A percentile compares a stretch with the other conserved stretches of the same genome.
Evolutionary conservation across 2,888 invertebrate genomes (phyloP).

Genomic region (Rhopalosiphum nymphaeae): DNA sequence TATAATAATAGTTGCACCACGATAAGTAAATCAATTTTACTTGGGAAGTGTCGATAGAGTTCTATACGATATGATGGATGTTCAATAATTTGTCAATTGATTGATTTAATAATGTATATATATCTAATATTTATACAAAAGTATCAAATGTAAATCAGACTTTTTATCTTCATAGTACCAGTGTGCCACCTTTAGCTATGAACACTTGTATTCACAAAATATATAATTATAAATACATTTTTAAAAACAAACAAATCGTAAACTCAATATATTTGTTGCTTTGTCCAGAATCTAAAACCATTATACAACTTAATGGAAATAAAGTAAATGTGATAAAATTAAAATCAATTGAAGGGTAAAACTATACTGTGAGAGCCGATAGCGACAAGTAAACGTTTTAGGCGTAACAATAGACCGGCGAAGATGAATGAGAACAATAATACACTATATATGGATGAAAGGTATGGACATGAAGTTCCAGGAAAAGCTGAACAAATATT

Average conservation of each 20-base stretch:
- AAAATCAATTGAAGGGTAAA: not conserved
- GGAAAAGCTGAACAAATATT: not conserved
- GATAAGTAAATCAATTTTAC: not conserved
- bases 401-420: not conserved
- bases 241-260: not conserved
- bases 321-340: not conserved
- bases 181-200: not conserved
- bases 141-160: not conserved
- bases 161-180: not conserved
- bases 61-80: not conserved
- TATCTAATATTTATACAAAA: not conserved
- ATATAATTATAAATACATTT: not conserved
- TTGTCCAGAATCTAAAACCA: not conserved
- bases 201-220: not conserved
- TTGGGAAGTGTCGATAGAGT: not conserved
- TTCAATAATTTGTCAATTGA: not conserved
- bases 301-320: not conserved
- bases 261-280: not conserved
- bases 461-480: not conserved
- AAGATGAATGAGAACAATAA: not conserved
- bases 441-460: not conserved
- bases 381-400: not conserved
- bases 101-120: not conserved
- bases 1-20: not conserved
- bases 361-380: not conserved